Evolutionary conservation across 2,888 invertebrate species (phyloP), one percentile per base, ranked within the genome.

Genomic region (Tolmerus cingulatus): DNA sequence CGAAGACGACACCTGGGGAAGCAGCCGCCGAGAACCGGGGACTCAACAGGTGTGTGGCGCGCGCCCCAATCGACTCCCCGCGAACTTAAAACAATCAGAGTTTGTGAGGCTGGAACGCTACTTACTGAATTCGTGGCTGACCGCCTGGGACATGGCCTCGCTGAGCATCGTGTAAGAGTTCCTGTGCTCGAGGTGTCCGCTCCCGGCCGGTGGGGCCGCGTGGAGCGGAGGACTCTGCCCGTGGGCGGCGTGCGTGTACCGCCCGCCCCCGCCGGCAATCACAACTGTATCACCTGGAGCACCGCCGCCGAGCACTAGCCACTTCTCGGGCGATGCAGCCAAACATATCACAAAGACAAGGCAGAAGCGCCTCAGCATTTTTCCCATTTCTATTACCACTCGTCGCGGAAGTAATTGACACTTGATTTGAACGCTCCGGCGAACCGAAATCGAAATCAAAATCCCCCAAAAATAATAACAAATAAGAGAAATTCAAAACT

Each of bases 101-200:
- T 34, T 4, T 34, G 34, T 34, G 5, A 34, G 34, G 7, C 34
- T 34, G 34, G 34, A 34, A 1, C 34, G 34, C 34, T 88, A 93
- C 93, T 93, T 91, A 94, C 94, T 93, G 89, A 93, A 92, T 91
- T 95, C 95, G 90, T 94, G 94, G 89, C 93, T 94, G 88, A 94
- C 94, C 37, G 94, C 94, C 90, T 94, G 93, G 74, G 94, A 93
- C 92, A 94, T 93, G 89, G 94, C 93, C 91, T 95, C 94, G 90
- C 94, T 94, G 87, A 94, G 91, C 87, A 93, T 91, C 89, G 93
- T 93, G 89, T 93, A 93, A 55, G 93, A 93, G 90, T 93, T 93
- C 88, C 91, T 90, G 34, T 88, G 87, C 55, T 91, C 90, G 86
- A 91, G 90, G 88, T 90, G 89, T 88, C 90, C 90, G 77, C 90